A percentile compares a stretch with the other conserved stretches of the same genome.
phyloP scores from a whole-genome alignment of 2,888 invertebrate genomes.

The Diarsia rubi region DNA sequence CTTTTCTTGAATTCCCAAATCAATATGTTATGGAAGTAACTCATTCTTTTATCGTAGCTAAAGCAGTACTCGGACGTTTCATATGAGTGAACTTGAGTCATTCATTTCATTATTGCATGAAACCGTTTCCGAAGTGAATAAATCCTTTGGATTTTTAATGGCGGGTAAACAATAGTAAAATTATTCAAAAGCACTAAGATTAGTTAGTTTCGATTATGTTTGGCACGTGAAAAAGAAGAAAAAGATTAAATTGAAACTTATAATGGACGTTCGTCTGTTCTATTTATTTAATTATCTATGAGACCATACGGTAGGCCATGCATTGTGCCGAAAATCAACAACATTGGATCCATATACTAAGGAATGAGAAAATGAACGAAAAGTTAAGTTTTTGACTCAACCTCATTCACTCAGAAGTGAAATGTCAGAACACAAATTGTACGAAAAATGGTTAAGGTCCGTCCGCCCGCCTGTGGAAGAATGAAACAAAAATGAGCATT shows the following conservation, averaged over 20 bases:
- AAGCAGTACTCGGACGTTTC: not conserved
- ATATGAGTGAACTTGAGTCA: not conserved
- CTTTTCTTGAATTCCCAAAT: slow-evolving; percentile 22
- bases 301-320: not conserved
- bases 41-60: slow-evolving; percentile 6
- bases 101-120: too few species aligned
- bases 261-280: not conserved
- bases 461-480: not conserved
- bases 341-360: not conserved
- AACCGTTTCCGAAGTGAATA: not conserved
- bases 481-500: not conserved
- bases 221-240: too few species aligned
- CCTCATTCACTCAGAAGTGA: not conserved
- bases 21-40: slow-evolving; percentile 14
- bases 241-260: not conserved
- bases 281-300: not conserved
- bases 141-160: not conserved
- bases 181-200: not conserved
- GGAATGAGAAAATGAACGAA: not conserved
- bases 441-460: not conserved
- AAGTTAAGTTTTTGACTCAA: not conserved
- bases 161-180: not conserved
- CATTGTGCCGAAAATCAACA: not conserved
- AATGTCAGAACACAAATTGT: not conserved
- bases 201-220: not conserved